Evolutionary conservation across 53 echinoderm and acorn worm species (phyloP), one percentile per base, ranked within the genome.

Genomic region (Astropecten irregularis): DNA sequence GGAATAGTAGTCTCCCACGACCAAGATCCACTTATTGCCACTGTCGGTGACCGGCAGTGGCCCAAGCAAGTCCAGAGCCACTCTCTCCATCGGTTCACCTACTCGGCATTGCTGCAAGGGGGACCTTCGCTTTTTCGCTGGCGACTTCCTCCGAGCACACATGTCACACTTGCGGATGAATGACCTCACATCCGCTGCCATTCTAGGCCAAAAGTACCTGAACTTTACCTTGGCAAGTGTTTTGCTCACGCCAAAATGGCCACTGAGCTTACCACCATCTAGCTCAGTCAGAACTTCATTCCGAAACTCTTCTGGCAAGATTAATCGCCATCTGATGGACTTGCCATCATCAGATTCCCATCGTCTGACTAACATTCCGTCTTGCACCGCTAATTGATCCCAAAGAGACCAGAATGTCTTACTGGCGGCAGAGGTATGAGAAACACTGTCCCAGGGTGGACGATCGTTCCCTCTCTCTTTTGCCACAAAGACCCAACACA

Each of bases 381-480:
- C 4, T 11, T 35, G 62, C 33, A 33, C 32, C 5, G 9, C 34
- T 18, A 62, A 33, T 29, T 14, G 26, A 15, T 58, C 69, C 84
- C 84, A 89, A 9, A 53, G 20, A 0, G 34, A 11, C 89, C 85
- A 90, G 19, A 54, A 63, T 4, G 71, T 77, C 71, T 82, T 82
- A 31, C 32, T 69, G 40, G 53, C 38, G 9, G 42, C 62, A 14
- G 40, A 32, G 16, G 20, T 1, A 29, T 61, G 29, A 20, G 40
- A 23, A 0, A 68, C 33, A 2, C 27, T 32, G 13, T 76, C 27
- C 84, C 76, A 83, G 26, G 73, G 55, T 3, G 89, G 76, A 13
- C 83, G 40, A 40, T 40, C 9, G 9, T 38, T 2, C 20, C 42
- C 44, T 11, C 42, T 40, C 27, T 67, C 44, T 40, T 67, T 67